Evolutionary conservation across 1,140 invertebrate species (phyloP).

Genomic region (Drosophila littoralis): DNA sequence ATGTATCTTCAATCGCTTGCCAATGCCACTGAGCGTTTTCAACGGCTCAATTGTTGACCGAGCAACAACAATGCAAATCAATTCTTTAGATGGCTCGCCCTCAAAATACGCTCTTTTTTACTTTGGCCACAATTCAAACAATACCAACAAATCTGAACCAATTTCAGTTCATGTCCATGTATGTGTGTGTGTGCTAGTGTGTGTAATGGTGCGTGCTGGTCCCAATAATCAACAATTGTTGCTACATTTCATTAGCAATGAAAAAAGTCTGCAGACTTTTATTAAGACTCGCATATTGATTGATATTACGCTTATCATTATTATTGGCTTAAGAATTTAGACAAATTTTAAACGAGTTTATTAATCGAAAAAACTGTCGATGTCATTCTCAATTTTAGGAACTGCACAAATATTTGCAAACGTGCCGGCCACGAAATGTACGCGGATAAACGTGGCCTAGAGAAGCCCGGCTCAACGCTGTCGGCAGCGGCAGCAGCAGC

Average conservation of each 20-base stretch:
- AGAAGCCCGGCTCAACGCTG: conserved; percentile 52
- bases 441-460: conserved; percentile 76
- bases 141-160: conserved; percentile 48
- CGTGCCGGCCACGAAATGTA: conserved; percentile 71
- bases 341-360: conserved; percentile 42
- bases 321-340: conserved; percentile 38
- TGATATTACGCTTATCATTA: conserved; percentile 58
- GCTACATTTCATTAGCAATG: conserved; percentile 69
- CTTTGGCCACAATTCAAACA: conserved; percentile 55
- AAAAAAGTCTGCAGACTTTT: conserved; percentile 72
- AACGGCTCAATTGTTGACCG: conserved; percentile 71
- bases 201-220: conserved; percentile 10
- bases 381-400: conserved; percentile 69
- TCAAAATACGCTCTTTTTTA: conserved; percentile 48
- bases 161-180: conserved; percentile 17
- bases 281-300: conserved; percentile 58
- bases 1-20: conserved; percentile 38
- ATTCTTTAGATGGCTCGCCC: conserved; percentile 60
- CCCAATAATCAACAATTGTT: conserved; percentile 67
- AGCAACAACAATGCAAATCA: conserved; percentile 75
- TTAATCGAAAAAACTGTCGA: conserved; percentile 6
- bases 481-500: conserved; percentile 30
- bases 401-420: conserved; percentile 71
- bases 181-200: conserved; percentile 6
- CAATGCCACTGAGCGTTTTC: conserved; percentile 45